Conservation (phyloP, 2,797 vertebrate species). For the Threskiornis aethiopicus region DNA sequence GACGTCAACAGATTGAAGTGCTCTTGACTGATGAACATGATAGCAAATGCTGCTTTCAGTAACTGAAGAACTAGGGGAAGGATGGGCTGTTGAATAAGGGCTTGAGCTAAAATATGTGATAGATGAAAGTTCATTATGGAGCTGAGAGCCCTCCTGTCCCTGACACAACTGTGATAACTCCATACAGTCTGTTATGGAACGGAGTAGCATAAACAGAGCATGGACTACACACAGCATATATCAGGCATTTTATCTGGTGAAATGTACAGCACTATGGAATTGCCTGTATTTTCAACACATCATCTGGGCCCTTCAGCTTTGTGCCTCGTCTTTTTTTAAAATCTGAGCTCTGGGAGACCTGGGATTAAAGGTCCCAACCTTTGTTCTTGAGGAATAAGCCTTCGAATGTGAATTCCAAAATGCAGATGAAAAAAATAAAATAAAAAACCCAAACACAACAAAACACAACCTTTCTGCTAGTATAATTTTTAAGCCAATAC, state of each 20-base stretch:
- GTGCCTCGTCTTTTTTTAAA: not conserved
- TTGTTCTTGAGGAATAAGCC: not conserved
- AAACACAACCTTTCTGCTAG: not conserved
- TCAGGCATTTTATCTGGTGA: not conserved
- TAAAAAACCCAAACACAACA: fast-evolving
- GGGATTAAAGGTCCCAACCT: not conserved
- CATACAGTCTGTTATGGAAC: not conserved
- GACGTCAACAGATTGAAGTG: not conserved
- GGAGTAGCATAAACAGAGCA: not conserved
- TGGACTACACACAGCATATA: not conserved
- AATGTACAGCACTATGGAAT: not conserved
- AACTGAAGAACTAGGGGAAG: not conserved
- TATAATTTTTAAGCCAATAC: not conserved
- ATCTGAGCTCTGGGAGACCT: not conserved
- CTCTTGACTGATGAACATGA: not conserved
- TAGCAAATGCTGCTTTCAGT: not conserved
- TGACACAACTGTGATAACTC: not conserved
- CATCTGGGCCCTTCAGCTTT: not conserved
- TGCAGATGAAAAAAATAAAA: not conserved
- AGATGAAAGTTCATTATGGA: not conserved
- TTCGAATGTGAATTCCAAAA: not conserved
- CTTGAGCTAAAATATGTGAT: not conserved
- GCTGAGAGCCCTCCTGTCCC: not conserved
- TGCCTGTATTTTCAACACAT: not conserved
- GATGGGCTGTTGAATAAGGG: not conserved